Percentiles rank a stretch among this genome's conserved stretches.
Evolutionary conservation across 2,113 vertebrate species (phyloP).

Genomic region (Rhynchopsitta pachyrhyncha): DNA sequence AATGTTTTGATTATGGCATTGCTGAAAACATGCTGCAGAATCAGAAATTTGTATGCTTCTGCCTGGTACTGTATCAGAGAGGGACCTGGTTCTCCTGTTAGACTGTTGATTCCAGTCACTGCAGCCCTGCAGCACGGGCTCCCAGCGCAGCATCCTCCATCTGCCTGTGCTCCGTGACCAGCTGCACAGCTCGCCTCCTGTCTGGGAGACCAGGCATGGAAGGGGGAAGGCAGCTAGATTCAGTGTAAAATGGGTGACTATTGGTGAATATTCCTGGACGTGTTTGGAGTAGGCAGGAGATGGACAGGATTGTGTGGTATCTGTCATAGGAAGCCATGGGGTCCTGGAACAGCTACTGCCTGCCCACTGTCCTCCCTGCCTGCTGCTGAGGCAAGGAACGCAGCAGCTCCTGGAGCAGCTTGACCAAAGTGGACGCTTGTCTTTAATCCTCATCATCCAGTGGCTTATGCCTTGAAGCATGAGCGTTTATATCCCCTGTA

Average conservation of each 20-base stretch:
- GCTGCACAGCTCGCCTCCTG: accelerated
- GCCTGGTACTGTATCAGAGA: neutral
- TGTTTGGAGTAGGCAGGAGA: neutral
- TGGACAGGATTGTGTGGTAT: accelerated
- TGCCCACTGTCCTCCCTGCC: neutral
- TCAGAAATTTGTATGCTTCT: neutral
- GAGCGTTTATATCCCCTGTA: neutral
- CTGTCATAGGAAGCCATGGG: neutral
- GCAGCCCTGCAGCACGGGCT: neutral
- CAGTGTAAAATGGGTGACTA: accelerated
- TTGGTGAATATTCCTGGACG: accelerated
- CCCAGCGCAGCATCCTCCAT: neutral
- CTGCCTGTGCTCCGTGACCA: accelerated
- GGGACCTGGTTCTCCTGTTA: neutral
- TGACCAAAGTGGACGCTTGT: neutral
- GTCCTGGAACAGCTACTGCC: neutral
- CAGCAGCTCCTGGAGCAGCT: neutral
- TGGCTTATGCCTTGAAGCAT: neutral
- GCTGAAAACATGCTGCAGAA: neutral
- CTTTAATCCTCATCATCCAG: neutral
- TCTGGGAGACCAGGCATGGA: neutral
- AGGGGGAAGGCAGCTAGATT: accelerated
- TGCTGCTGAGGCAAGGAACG: accelerated
- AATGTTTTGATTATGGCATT: neutral
- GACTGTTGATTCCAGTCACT: neutral